Percentiles rank a stretch among this genome's conserved stretches.
phyloP scores from a whole-genome alignment of 2,113 vertebrate species.

The Dipodomys stephensi region DNA sequence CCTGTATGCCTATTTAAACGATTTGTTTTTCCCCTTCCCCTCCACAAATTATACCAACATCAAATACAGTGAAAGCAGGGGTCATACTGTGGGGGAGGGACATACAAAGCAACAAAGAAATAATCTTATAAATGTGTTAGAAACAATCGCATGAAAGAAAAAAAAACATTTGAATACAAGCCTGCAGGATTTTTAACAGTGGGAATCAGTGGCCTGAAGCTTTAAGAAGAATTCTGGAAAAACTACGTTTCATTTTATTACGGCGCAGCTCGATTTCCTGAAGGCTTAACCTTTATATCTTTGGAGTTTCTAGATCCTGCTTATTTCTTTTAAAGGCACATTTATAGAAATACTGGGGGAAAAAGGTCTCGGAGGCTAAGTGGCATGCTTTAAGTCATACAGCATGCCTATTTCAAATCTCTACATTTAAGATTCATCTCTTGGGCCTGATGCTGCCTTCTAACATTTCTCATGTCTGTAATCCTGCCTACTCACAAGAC shows the following conservation, averaged over 20 bases:
- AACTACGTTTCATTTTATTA: conserved; percentile 2
- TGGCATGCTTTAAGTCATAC: neutral
- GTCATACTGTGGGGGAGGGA: too few species aligned
- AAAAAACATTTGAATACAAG: too few species aligned
- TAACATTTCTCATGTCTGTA: too few species aligned
- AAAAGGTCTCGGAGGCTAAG: neutral
- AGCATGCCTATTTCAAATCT: neutral
- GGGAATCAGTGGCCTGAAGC: neutral
- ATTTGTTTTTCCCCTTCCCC: too few species aligned
- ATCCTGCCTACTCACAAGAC: too few species aligned
- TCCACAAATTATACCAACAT: too few species aligned
- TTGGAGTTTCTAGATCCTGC: neutral
- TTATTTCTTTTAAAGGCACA: conserved; percentile 34
- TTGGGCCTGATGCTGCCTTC: neutral
- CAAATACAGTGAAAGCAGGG: too few species aligned
- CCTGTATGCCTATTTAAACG: too few species aligned
- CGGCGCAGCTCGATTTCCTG: conserved; percentile 26
- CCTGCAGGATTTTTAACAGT: neutral
- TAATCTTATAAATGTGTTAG: too few species aligned
- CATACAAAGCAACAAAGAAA: too few species aligned
- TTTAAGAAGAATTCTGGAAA: conserved; percentile 21
- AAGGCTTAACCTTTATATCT: conserved; percentile 55
- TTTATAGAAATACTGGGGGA: conserved; percentile 16
- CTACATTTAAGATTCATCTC: neutral
- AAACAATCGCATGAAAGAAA: too few species aligned